A percentile compares a stretch with the other conserved stretches of the same genome.
phyloP scores from a whole-genome alignment of 2,113 vertebrate species.

The Anarhynchus alexandrinus region DNA sequence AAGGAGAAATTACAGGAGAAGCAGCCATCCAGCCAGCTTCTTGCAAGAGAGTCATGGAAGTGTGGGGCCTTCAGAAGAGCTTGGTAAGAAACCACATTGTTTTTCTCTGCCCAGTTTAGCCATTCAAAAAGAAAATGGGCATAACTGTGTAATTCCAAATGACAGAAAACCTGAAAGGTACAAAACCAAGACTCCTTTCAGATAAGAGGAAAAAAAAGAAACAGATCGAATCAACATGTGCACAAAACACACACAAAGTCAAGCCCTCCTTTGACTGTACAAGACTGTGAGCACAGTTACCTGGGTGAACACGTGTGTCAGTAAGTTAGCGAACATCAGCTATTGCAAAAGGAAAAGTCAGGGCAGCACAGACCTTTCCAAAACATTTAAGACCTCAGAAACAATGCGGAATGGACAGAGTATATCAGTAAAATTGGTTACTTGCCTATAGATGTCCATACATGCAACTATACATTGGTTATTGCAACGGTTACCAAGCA shows the following conservation, averaged over 20 bases:
- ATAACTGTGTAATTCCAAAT: not conserved
- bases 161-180: not conserved
- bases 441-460: conserved; percentile 75
- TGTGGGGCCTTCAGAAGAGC: not conserved
- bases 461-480: conserved; percentile 72
- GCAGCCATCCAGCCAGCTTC: conserved; percentile 7
- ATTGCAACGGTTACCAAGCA: conserved; percentile 63
- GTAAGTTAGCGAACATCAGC: conserved; percentile 42
- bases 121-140: not conserved
- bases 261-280: not conserved
- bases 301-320: conserved; percentile 26
- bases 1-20: conserved; percentile 21
- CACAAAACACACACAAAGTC: not conserved
- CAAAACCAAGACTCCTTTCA: conserved; percentile 7
- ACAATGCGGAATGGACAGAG: conserved; percentile 53
- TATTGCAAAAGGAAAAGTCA: conserved; percentile 39
- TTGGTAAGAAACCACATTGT: not conserved
- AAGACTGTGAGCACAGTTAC: conserved; percentile 23
- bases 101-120: conserved; percentile 19
- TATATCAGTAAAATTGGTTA: conserved; percentile 67
- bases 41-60: conserved; percentile 13
- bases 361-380: conserved; percentile 48
- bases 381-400: conserved; percentile 43
- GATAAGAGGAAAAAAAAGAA: not conserved
- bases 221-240: not conserved